Evolutionary conservation across 2,888 invertebrate species (phyloP).

Genomic region (Argyresthia goedartella): DNA sequence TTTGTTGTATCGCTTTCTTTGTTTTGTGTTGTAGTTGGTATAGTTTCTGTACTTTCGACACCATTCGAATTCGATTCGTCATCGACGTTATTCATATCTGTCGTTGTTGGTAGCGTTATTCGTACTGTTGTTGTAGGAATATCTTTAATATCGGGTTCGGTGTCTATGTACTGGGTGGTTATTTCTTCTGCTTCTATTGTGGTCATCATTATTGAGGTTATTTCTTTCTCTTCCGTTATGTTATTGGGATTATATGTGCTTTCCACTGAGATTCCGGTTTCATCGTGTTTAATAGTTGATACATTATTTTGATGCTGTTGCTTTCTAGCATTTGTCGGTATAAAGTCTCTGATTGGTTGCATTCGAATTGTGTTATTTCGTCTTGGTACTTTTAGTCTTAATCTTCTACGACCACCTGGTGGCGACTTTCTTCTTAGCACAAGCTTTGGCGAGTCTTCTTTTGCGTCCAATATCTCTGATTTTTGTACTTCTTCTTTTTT

Average conservation of each 20-base stretch:
- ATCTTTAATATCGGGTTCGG: not conserved
- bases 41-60: slow-evolving; percentile 2
- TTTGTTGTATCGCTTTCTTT: slow-evolving; percentile 9
- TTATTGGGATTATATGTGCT: not conserved
- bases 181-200: not conserved
- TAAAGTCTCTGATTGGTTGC: not conserved
- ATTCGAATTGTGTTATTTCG: slow-evolving; percentile 36
- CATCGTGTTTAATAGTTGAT: not conserved
- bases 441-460: slow-evolving; percentile 18
- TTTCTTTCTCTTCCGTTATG: not conserved
- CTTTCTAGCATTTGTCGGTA: slow-evolving; percentile 3
- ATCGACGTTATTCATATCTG: slow-evolving; percentile 16
- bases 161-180: not conserved
- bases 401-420: slow-evolving; percentile 33
- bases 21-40: slow-evolving; percentile 9
- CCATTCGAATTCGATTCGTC: slow-evolving; percentile 16
- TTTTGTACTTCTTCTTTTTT: not conserved
- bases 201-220: not conserved
- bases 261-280: not conserved
- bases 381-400: slow-evolving; percentile 36
- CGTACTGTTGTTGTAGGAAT: not conserved
- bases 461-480: slow-evolving; percentile 9
- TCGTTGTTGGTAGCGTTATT: slow-evolving; percentile 15
- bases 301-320: not conserved
- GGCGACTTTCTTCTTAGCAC: slow-evolving; percentile 30